Base-by-base conservation (phyloP, 2,113 vertebrate genomes). In the Lasiurus cinereus region DNA sequence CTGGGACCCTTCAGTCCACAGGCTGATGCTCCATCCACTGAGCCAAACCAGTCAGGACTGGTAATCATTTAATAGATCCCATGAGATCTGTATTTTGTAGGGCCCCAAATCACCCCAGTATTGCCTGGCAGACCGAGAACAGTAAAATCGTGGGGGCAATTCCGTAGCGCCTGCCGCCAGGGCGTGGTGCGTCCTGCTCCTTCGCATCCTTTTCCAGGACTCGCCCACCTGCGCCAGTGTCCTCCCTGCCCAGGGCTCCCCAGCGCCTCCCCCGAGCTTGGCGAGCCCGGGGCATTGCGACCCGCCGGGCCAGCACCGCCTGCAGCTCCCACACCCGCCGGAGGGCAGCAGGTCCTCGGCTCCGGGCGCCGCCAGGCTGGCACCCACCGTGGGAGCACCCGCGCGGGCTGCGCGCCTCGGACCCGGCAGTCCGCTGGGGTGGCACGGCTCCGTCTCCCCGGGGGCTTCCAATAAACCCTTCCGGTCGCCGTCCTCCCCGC, bases 401-500 rank as follows among this genome's bases (percentile, higher is more conserved):
- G 2, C 3, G 4, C 19, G 0, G 5, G 5, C 12, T 6, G 27
- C 2, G 1, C 1, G 21, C 24, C 4, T 3, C 2, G 0, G 13
- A 46, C 16, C 46, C 8, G 15, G 56, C 3, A 16, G 24, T 1
- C 43, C 6, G 7, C 29, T 69, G 29, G 10, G 29, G 24, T 2
- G n/a, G 50, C 1, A 3, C 5, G 6, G 9, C 73, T 10, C 2
- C 14, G n/a, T 31, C 14, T 3, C 29, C 89, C 0, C 6, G 6
- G 21, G 6, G 21, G 15, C 22, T 83, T 33, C 29, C 10, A 22
- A 7, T 29, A 1, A 27, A 4, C 33, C 9, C 39, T 39, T 48
- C 83, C 11, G 0, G 9, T 15, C 1, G 5, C 72, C 14, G 62
- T 43, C 69, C 90, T 92, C 74, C 5, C 7, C 29, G 0, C 12